These are phyloP conservation scores for Stomatorhinus ivindoensis DNA, from an alignment of 2,113 vertebrate genomes.

Conservation along the genomic window DNA sequence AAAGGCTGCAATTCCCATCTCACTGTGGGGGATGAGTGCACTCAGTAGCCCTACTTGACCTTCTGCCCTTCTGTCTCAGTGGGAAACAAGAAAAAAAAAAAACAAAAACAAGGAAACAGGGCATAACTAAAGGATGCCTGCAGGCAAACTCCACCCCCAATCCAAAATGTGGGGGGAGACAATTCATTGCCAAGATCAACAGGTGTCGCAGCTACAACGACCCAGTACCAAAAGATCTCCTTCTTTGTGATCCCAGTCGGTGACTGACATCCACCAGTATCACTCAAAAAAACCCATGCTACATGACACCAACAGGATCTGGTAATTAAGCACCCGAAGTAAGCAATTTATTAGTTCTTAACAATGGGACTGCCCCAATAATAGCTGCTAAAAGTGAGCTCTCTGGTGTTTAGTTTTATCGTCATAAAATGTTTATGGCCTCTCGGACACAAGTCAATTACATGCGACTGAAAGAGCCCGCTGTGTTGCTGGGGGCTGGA, in stretches of 20 bases:
- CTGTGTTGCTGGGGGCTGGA: constrained; percentile 41
- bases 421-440: constrained; percentile 63
- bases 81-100: not conserved
- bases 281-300: constrained; percentile 46
- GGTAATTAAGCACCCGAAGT: constrained; percentile 57
- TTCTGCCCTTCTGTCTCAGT: not conserved
- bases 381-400: constrained; percentile 55
- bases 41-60: not conserved
- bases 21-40: not conserved
- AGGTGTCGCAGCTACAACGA: no score
- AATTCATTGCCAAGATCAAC: not conserved
- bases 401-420: constrained; percentile 61
- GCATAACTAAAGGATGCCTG: not conserved
- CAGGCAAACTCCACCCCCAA: not conserved
- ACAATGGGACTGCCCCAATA: constrained; percentile 44
- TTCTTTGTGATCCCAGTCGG: no score
- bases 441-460: constrained; percentile 63
- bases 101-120: not conserved
- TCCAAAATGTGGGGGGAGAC: not conserved
- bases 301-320: constrained; percentile 54
- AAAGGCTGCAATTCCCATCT: not conserved
- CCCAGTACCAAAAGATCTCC: not conserved
- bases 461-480: constrained; percentile 48
- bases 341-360: constrained; percentile 61
- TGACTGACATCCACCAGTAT: constrained; percentile 23